These are phyloP conservation scores for Melitaea athalia DNA, from an alignment of 2,888 invertebrate genomes.

Conservation along the genomic window DNA sequence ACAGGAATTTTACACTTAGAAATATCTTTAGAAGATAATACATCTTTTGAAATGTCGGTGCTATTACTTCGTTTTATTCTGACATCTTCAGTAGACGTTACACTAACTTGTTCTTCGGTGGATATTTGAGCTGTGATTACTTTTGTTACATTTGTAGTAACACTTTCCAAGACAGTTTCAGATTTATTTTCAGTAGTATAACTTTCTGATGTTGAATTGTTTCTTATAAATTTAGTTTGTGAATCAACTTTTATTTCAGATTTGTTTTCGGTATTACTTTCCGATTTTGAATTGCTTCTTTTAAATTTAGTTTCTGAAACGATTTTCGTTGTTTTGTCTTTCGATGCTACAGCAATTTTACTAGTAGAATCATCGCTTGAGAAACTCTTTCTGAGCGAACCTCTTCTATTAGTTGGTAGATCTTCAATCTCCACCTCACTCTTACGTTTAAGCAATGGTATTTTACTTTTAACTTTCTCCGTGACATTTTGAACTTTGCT, in stretches of 20 bases:
- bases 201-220: conserved; percentile 2
- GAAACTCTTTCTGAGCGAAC: conserved; percentile 38
- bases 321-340: conserved; percentile 17
- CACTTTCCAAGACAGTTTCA: conserved; percentile 15
- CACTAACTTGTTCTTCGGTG: neutral
- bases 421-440: conserved; percentile 56
- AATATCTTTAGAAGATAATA: conserved; percentile 2
- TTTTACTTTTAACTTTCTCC: conserved; percentile 57
- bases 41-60: neutral
- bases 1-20: conserved; percentile 21
- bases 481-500: conserved; percentile 48
- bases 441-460: conserved; percentile 60
- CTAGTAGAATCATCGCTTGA: conserved; percentile 35
- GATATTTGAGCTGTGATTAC: conserved; percentile 11
- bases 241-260: neutral
- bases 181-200: conserved; percentile 2
- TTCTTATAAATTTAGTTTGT: neutral
- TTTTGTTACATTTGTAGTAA: conserved; percentile 8
- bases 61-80: neutral
- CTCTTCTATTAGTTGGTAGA: conserved; percentile 32
- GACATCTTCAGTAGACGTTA: conserved; percentile 4
- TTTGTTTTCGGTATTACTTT: conserved; percentile 6
- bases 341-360: conserved; percentile 19
- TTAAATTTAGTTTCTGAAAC: conserved; percentile 5
- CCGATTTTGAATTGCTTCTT: neutral